Evolutionary conservation across 2,888 invertebrate genomes (phyloP).

Genomic region (Chrysopilus asiliformis): DNA sequence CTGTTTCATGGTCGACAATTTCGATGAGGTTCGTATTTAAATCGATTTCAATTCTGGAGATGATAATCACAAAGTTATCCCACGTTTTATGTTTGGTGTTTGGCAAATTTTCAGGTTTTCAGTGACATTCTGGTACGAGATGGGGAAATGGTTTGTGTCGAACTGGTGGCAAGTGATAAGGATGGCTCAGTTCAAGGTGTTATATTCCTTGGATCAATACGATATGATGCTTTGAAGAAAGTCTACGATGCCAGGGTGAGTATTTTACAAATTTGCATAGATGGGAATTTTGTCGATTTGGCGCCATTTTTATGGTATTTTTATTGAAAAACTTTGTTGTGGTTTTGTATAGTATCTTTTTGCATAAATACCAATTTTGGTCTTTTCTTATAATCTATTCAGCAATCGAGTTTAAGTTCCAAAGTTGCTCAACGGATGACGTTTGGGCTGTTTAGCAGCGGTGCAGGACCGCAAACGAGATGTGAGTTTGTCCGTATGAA

Average conservation of each 20-base stretch:
- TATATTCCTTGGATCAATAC: slow-evolving; percentile 92
- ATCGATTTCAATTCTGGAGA: too few species aligned
- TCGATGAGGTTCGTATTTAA: slow-evolving; percentile 78
- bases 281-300: too few species aligned
- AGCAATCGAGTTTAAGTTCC: slow-evolving; percentile 84
- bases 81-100: too few species aligned
- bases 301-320: too few species aligned
- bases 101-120: slow-evolving; percentile 59
- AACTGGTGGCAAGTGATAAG: slow-evolving; percentile 85
- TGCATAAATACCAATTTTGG: background rate
- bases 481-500: slow-evolving; percentile 98
- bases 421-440: slow-evolving; percentile 95
- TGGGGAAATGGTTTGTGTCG: slow-evolving; percentile 98
- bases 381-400: slow-evolving; percentile 18
- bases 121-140: slow-evolving; percentile 93
- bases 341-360: background rate
- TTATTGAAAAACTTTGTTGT: too few species aligned
- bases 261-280: slow-evolving; percentile 16
- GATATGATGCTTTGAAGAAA: slow-evolving; percentile 92
- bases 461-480: slow-evolving; percentile 56
- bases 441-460: slow-evolving; percentile 71
- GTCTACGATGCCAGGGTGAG: slow-evolving; percentile 91
- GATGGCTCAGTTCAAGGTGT: slow-evolving; percentile 79
- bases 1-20: slow-evolving; percentile 98
- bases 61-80: too few species aligned